A percentile compares a stretch with the other conserved stretches of the same genome.
Evolutionary conservation across 2,797 vertebrate genomes (phyloP).

Genomic region (Gallirallus australis): DNA sequence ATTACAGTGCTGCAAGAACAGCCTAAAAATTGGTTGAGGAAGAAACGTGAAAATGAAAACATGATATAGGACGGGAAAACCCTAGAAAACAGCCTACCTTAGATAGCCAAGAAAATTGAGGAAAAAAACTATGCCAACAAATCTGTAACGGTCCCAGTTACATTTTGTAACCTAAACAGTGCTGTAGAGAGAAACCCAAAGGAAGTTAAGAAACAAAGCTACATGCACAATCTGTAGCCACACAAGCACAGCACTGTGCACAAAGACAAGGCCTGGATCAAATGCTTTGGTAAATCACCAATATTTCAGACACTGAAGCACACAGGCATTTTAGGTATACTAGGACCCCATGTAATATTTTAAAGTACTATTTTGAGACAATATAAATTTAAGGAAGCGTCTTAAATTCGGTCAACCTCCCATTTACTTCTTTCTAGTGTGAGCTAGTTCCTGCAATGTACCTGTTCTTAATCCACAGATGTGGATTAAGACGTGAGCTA

Average conservation of each 20-base stretch:
- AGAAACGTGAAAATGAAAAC: not conserved
- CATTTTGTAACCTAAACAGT: not conserved
- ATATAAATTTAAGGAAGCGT: not conserved
- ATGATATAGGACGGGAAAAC: not conserved
- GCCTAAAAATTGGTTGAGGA: not conserved
- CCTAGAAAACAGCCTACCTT: not conserved
- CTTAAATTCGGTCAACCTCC: not conserved
- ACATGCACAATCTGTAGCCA: not conserved
- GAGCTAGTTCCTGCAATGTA: accelerated
- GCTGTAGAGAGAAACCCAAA: not conserved
- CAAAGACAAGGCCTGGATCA: not conserved
- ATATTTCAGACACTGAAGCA: not conserved
- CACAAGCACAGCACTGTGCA: not conserved
- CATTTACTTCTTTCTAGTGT: not conserved
- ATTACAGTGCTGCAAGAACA: not conserved
- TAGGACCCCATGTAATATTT: not conserved
- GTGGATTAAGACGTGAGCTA: not conserved
- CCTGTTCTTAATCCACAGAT: not conserved
- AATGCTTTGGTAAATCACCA: not conserved
- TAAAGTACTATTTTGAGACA: not conserved
- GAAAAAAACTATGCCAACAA: not conserved
- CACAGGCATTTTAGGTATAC: not conserved
- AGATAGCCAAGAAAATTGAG: not conserved
- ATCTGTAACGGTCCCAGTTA: not conserved
- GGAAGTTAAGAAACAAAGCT: not conserved